Percentiles rank a stretch among this genome's conserved stretches.
These are phyloP conservation scores for Xiphydria camelus DNA, from an alignment of 2,888 invertebrate genomes.

Conservation along the genomic window DNA sequence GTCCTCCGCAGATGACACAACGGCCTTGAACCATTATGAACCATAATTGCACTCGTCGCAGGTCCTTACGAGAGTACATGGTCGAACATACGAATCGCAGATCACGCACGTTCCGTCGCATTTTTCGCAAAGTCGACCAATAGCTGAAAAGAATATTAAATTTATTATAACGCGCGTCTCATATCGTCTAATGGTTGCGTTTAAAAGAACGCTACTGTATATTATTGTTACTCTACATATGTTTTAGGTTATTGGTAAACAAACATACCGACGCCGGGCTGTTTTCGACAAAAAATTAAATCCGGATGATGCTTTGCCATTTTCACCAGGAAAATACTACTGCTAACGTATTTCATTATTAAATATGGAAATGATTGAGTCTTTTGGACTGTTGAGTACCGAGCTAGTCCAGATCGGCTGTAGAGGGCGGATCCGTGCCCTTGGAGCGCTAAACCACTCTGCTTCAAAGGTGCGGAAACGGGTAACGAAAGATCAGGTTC, in stretches of 20 bases:
- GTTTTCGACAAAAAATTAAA: conserved; percentile 98
- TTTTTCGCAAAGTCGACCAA: conserved; percentile 95
- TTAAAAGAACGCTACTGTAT: neutral
- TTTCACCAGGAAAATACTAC: conserved; percentile 10
- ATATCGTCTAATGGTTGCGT: neutral
- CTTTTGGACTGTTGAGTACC: no score
- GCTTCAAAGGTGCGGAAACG: no score
- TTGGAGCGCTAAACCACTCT: no score
- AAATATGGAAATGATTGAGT: no score
- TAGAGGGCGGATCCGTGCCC: no score
- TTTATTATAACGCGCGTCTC: no score
- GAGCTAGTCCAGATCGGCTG: no score
- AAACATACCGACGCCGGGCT: conserved; percentile 90
- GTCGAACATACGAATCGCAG: conserved; percentile 98
- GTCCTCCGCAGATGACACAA: conserved; percentile 99
- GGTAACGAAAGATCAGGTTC: no score
- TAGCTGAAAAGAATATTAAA: conserved; percentile 67
- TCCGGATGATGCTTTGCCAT: conserved; percentile 99
- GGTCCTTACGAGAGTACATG: conserved; percentile 95
- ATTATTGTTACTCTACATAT: conserved; percentile 1
- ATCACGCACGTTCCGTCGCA: conserved; percentile 99
- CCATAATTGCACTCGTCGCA: conserved; percentile 99
- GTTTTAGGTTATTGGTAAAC: conserved; percentile 16
- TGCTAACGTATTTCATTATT: no score
- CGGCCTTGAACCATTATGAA: conserved; percentile 96